Conservation (phyloP, 2,888 invertebrate species). For the Seladonia tumulorum region DNA sequence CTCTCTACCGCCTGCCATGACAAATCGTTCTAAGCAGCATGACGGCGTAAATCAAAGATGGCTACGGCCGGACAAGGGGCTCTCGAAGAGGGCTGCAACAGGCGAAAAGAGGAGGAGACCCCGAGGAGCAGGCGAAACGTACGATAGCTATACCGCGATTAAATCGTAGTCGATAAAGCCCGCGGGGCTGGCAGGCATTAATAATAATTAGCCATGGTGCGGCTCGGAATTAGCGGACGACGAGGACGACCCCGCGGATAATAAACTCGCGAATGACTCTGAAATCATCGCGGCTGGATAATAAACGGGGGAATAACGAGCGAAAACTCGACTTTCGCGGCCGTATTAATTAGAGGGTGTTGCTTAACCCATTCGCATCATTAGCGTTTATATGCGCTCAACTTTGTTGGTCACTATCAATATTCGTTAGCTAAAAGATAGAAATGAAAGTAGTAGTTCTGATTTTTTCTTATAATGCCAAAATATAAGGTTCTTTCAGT, state of each 20-base stretch:
- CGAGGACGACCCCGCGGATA: slow-evolving; percentile 13
- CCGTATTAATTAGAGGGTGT: slow-evolving; percentile 36
- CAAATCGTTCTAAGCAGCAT: slow-evolving; percentile 67
- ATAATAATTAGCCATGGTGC: slow-evolving; percentile 62
- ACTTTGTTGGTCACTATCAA: too few species aligned
- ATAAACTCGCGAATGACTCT: slow-evolving; percentile 42
- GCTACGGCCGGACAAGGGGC: not conserved
- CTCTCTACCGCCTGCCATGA: slow-evolving; percentile 45
- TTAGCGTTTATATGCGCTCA: too few species aligned
- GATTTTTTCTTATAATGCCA: too few species aligned
- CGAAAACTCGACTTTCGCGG: slow-evolving; percentile 36
- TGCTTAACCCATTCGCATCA: too few species aligned
- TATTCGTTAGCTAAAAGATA: too few species aligned
- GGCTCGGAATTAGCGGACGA: slow-evolving; percentile 41
- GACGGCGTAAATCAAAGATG: slow-evolving; percentile 67
- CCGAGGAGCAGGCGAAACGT: not conserved
- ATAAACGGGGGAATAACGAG: slow-evolving; percentile 27
- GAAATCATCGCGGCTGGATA: not conserved
- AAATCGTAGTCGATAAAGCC: slow-evolving; percentile 66
- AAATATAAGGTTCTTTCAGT: too few species aligned
- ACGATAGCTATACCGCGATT: slow-evolving; percentile 47
- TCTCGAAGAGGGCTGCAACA: not conserved
- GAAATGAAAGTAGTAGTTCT: too few species aligned
- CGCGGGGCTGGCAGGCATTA: slow-evolving; percentile 47
- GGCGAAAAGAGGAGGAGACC: not conserved